phyloP scores from a whole-genome alignment of 2,888 invertebrate genomes.

The Geophilus truncorum region DNA sequence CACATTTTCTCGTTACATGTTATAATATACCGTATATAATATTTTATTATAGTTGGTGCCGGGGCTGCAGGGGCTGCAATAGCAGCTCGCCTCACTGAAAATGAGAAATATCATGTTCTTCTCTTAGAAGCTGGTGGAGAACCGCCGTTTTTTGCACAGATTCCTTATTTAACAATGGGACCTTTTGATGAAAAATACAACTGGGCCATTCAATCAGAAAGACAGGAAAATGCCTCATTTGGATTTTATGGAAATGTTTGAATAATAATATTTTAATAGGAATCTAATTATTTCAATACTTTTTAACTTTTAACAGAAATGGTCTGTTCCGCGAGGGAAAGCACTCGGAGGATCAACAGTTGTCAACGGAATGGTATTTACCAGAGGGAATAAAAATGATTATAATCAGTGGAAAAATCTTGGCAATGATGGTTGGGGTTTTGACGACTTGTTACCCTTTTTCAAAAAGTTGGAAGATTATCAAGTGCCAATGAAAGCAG shows the following conservation, averaged over 20 bases:
- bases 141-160: conserved; percentile 61
- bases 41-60: conserved; percentile 64
- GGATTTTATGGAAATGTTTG: not conserved
- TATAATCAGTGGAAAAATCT: conserved; percentile 50
- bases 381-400: conserved; percentile 50
- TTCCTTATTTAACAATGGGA: conserved; percentile 61
- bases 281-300: not conserved
- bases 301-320: conserved; percentile 19
- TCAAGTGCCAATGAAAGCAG: too few relatives aligned
- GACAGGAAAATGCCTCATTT: conserved; percentile 53
- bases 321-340: conserved; percentile 41
- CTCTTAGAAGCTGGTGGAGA: conserved; percentile 65
- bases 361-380: conserved; percentile 52
- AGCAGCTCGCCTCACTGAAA: conserved; percentile 50
- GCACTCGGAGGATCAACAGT: conserved; percentile 51
- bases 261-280: not conserved
- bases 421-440: too few relatives aligned
- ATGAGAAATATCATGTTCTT: conserved; percentile 51
- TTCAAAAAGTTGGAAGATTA: conserved; percentile 50
- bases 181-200: conserved; percentile 43
- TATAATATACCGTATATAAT: too few relatives aligned
- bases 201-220: not conserved
- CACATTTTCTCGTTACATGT: too few relatives aligned
- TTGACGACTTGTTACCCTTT: conserved; percentile 51
- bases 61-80: conserved; percentile 63